Conservation (phyloP, 1,140 invertebrate species). For the Eulimnadia texana region DNA sequence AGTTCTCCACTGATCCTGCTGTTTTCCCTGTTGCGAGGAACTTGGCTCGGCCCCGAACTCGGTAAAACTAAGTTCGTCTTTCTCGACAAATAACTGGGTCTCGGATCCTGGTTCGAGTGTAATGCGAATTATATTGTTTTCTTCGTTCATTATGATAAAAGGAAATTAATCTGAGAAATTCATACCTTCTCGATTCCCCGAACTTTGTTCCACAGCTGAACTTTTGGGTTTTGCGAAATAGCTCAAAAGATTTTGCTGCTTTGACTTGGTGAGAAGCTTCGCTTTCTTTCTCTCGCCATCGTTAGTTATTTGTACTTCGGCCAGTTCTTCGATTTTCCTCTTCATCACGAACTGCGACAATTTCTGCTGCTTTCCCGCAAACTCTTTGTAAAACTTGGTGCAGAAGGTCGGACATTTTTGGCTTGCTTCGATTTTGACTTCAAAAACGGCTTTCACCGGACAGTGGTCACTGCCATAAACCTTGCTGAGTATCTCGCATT, state of each 20-base stretch:
- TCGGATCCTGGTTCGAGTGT: no score
- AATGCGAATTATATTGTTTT: no score
- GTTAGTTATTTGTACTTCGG: neutral
- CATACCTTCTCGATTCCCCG: no score
- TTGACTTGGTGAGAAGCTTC: neutral
- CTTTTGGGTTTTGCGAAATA: neutral
- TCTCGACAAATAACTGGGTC: no score
- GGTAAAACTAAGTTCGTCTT: no score
- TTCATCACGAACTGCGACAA: constrained; percentile 30
- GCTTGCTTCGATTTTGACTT: constrained; percentile 23
- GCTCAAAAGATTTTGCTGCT: neutral
- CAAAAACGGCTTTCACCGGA: constrained; percentile 33
- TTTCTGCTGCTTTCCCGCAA: constrained; percentile 36
- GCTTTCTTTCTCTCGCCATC: neutral
- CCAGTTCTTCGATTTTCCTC: neutral
- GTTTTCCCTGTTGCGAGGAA: no score
- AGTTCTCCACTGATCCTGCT: neutral
- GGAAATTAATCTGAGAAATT: no score
- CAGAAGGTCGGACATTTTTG: constrained; percentile 30
- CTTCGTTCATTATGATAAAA: no score
- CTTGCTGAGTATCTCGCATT: constrained; percentile 32
- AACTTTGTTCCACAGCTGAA: no score
- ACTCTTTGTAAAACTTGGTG: constrained; percentile 37
- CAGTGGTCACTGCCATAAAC: constrained; percentile 43
- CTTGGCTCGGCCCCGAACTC: no score